Percentiles rank a stretch among this genome's conserved stretches.
Conservation (phyloP, 1,140 invertebrate species). For the Amphibalanus amphitrite region DNA sequence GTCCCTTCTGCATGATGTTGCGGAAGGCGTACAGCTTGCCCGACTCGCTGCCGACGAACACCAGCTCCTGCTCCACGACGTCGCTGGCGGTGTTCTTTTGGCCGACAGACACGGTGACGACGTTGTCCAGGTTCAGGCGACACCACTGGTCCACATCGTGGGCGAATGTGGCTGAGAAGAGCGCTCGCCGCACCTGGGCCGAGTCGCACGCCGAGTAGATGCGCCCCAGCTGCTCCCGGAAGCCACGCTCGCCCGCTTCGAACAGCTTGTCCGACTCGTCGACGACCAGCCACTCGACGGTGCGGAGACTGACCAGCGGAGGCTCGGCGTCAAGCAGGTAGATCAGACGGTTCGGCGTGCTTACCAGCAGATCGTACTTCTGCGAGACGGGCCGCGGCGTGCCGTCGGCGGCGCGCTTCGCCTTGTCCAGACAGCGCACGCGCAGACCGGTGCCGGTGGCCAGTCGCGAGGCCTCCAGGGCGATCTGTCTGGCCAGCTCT, state of each 20-base stretch:
- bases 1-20: constrained; percentile 62
- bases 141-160: constrained; percentile 81
- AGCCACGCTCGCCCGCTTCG: constrained; percentile 59
- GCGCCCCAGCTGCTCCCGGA: constrained; percentile 67
- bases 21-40: constrained; percentile 80
- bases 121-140: constrained; percentile 58
- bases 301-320: constrained; percentile 22
- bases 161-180: constrained; percentile 89
- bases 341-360: constrained; percentile 87
- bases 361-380: constrained; percentile 71
- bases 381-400: background rate
- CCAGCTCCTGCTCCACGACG: constrained; percentile 71
- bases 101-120: constrained; percentile 68
- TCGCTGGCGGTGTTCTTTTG: constrained; percentile 69
- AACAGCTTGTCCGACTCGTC: constrained; percentile 94
- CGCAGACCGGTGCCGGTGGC: background rate
- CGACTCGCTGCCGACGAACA: constrained; percentile 78
- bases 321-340: constrained; percentile 55
- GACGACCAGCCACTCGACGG: constrained; percentile 76
- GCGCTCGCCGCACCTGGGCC: constrained; percentile 34
- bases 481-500: constrained; percentile 80
- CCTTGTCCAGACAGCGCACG: background rate
- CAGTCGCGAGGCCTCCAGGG: constrained; percentile 18
- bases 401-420: no score
- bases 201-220: constrained; percentile 55